Conservation (phyloP, 2,888 invertebrate species). For the Synanthedon formicaeformis region DNA sequence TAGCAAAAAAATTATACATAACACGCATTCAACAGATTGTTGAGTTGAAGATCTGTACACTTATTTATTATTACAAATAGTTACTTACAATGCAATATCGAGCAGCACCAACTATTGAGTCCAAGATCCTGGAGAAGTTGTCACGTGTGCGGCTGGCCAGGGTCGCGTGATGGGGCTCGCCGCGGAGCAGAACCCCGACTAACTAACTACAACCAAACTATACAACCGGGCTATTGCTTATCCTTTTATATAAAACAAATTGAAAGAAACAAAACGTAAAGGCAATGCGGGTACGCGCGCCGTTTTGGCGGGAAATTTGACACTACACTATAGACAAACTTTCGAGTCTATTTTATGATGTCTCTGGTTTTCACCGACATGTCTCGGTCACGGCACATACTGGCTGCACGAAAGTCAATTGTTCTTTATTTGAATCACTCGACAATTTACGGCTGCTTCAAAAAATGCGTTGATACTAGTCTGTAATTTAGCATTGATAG, state of each 20-base stretch:
- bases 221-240: conserved; percentile 53
- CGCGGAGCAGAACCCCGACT: conserved; percentile 32
- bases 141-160: conserved; percentile 62
- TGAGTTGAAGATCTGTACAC: not conserved
- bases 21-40: too few relatives aligned
- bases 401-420: conserved; percentile 40
- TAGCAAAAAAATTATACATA: too few relatives aligned
- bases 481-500: conserved; percentile 89
- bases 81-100: conserved; percentile 68
- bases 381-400: conserved; percentile 83
- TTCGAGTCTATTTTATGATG: conserved; percentile 52
- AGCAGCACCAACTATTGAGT: conserved; percentile 65
- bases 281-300: conserved; percentile 46
- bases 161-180: conserved; percentile 29
- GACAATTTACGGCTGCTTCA: conserved; percentile 88
- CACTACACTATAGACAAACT: conserved; percentile 28
- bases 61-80: not conserved
- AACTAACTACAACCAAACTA: conserved; percentile 40
- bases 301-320: conserved; percentile 52
- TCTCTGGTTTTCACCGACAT: conserved; percentile 64
- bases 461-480: conserved; percentile 91
- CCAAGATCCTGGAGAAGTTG: conserved; percentile 65
- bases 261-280: conserved; percentile 65
- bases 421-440: conserved; percentile 6
- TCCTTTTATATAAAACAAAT: conserved; percentile 66